Evolutionary conservation across 2,113 vertebrate species (phyloP).

Genomic region (Ornithorhynchus anatinus): DNA sequence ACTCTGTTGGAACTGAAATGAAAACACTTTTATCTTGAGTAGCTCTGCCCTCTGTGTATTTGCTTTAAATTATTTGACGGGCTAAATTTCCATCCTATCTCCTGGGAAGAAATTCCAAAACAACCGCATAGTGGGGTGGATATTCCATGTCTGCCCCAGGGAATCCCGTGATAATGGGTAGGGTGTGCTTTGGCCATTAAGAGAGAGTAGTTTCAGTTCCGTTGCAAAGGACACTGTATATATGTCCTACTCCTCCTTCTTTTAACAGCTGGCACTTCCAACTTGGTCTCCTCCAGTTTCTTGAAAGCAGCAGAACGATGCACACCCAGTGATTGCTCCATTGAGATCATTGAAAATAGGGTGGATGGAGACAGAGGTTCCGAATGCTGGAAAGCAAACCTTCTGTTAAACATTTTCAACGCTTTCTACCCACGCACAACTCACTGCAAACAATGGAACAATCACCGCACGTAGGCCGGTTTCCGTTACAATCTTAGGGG

Average conservation of each 20-base stretch:
- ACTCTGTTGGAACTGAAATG: background rate
- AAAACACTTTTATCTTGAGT: background rate
- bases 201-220: no score
- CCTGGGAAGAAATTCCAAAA: background rate
- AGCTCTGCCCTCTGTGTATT: background rate
- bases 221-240: background rate
- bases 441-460: no score
- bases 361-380: no score
- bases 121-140: background rate
- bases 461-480: no score
- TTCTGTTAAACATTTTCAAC: no score
- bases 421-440: no score
- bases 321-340: background rate
- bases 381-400: no score
- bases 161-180: background rate
- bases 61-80: background rate
- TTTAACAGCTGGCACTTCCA: background rate
- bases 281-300: background rate
- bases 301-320: background rate
- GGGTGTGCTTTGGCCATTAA: background rate
- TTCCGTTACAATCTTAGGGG: no score
- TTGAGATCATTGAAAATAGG: no score
- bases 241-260: background rate
- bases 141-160: background rate
- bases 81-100: background rate